Percentiles rank a stretch among this genome's conserved stretches.
Conservation (phyloP, 2,888 invertebrate genomes). For the Erebia palarica region DNA sequence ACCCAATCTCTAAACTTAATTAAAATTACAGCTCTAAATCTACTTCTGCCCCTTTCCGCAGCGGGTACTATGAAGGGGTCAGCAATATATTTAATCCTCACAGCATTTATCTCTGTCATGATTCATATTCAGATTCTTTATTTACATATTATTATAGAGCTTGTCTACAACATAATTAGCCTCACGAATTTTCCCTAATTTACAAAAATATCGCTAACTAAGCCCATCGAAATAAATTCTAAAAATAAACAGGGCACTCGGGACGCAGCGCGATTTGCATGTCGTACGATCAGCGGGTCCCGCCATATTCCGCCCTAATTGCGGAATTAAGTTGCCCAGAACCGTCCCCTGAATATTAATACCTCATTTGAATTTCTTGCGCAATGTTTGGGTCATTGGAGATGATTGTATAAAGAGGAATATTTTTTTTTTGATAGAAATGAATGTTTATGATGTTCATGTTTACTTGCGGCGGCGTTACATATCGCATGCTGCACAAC, state of each 20-base stretch:
- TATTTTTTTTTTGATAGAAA: background rate
- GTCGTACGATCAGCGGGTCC: conserved; percentile 16
- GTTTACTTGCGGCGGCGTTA: no score
- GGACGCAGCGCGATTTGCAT: conserved; percentile 16
- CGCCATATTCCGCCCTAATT: conserved; percentile 22
- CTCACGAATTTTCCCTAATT: conserved; percentile 1
- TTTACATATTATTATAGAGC: no score
- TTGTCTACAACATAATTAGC: no score
- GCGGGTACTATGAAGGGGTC: no score
- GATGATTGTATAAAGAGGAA: background rate
- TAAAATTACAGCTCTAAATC: no score
- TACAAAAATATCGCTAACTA: conserved; percentile 2
- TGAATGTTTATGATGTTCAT: no score
- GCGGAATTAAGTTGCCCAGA: conserved; percentile 17
- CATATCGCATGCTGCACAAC: no score
- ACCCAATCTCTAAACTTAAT: no score
- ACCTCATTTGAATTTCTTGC: conserved; percentile 18
- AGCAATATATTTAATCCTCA: no score
- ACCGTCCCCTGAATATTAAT: conserved; percentile 10
- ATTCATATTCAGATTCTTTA: no score
- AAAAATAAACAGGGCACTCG: conserved; percentile 10
- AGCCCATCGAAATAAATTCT: conserved; percentile 3
- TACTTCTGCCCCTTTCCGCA: no score
- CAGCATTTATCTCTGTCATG: no score
- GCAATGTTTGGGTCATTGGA: background rate